Percentiles rank a stretch among this genome's conserved stretches.
These are phyloP conservation scores for Penaeus chinensis DNA, from an alignment of 1,140 invertebrate genomes.

Conservation along the genomic window DNA sequence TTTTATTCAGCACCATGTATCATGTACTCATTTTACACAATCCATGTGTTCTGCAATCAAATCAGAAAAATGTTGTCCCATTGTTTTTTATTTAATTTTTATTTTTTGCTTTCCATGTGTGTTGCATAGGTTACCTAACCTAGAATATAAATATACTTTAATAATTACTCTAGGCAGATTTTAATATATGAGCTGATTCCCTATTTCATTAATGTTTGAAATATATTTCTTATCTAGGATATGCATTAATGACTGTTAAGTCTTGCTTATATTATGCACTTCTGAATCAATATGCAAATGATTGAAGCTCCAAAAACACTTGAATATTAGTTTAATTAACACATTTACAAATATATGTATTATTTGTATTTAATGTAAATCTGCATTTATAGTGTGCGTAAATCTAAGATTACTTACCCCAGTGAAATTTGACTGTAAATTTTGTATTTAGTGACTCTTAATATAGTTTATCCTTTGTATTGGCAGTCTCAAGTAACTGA, in stretches of 20 bases:
- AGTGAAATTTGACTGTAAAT: conserved; percentile 50
- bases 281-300: conserved; percentile 52
- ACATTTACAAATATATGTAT: conserved; percentile 57
- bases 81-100: conserved; percentile 22
- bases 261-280: conserved; percentile 59
- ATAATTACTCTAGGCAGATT: conserved; percentile 38
- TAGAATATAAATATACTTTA: conserved; percentile 37
- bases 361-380: conserved; percentile 62
- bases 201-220: conserved; percentile 37
- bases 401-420: conserved; percentile 53
- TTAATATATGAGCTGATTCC: conserved; percentile 34
- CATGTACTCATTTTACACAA: conserved; percentile 49
- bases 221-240: conserved; percentile 54
- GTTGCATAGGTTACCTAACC: conserved; percentile 44
- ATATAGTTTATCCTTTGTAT: conserved; percentile 46
- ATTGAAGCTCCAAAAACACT: conserved; percentile 49
- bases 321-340: conserved; percentile 46
- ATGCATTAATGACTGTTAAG: conserved; percentile 55
- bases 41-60: conserved; percentile 53
- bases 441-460: conserved; percentile 57
- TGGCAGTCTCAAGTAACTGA: conserved; percentile 38
- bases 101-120: conserved; percentile 52
- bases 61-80: conserved; percentile 42
- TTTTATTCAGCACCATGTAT: conserved; percentile 39
- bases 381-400: conserved; percentile 55